Evolutionary conservation across 2,888 invertebrate genomes (phyloP).

Genomic region (Coleophora flavipennella): DNA sequence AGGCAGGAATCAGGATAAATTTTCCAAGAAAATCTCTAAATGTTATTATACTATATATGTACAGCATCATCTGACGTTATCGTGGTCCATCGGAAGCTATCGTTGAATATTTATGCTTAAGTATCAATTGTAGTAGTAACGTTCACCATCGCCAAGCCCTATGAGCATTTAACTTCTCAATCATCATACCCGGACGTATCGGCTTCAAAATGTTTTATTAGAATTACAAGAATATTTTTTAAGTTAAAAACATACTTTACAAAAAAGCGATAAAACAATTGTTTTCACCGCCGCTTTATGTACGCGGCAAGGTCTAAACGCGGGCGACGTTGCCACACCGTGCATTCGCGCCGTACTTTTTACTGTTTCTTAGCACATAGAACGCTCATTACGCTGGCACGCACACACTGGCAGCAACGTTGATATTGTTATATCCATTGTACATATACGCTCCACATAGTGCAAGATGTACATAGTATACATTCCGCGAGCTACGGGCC

Average conservation of each 20-base stretch:
- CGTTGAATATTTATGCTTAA: too few relatives aligned
- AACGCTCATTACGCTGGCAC: slow-evolving; percentile 64
- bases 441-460: slow-evolving; percentile 46
- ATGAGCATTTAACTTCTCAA: too few relatives aligned
- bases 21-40: too few relatives aligned
- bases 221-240: too few relatives aligned
- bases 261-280: slow-evolving; percentile 48
- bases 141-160: too few relatives aligned
- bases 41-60: too few relatives aligned
- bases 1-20: too few relatives aligned
- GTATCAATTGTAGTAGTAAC: too few relatives aligned
- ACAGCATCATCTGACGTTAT: too few relatives aligned
- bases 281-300: slow-evolving; percentile 55
- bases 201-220: too few relatives aligned
- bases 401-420: slow-evolving; percentile 37
- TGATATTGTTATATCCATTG: slow-evolving; percentile 57
- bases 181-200: too few relatives aligned
- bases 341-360: slow-evolving; percentile 72
- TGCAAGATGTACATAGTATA: slow-evolving; percentile 64
- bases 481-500: slow-evolving; percentile 54
- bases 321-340: slow-evolving; percentile 62
- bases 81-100: too few relatives aligned
- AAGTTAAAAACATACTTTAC: slow-evolving; percentile 27
- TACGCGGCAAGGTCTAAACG: slow-evolving; percentile 42
- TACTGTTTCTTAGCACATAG: slow-evolving; percentile 74